Conservation (phyloP, 2,113 vertebrate genomes). For the Oncorhynchus tshawytscha region DNA sequence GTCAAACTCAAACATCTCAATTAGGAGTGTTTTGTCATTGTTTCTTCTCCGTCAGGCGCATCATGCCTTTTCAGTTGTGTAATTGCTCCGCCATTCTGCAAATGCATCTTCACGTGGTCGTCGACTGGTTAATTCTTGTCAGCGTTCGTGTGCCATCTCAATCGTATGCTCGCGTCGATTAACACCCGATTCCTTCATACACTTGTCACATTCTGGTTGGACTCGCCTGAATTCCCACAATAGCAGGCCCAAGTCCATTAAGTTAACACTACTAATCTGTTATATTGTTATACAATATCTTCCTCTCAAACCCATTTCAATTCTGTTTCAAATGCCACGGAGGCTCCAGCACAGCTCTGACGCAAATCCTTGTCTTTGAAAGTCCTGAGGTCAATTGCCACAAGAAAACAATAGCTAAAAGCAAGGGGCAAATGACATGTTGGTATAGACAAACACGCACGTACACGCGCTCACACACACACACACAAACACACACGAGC, state of each 20-base stretch:
- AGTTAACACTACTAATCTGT: background rate
- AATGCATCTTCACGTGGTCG: background rate
- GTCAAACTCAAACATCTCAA: background rate
- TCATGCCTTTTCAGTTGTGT: background rate
- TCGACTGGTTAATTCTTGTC: background rate
- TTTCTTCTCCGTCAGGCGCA: background rate
- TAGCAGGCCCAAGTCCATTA: background rate
- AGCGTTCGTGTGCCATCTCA: background rate
- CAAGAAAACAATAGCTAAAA: constrained; percentile 14
- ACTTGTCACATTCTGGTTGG: background rate
- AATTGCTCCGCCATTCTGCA: background rate
- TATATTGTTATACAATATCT: background rate
- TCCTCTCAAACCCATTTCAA: constrained; percentile 11
- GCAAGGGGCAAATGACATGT: constrained; percentile 36
- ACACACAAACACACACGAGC: background rate
- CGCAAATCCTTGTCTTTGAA: constrained; percentile 16
- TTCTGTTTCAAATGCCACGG: constrained; percentile 17
- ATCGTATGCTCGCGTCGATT: background rate
- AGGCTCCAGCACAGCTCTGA: constrained; percentile 20
- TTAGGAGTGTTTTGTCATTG: background rate
- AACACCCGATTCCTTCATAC: background rate
- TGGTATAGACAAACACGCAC: background rate
- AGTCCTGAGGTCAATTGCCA: constrained; percentile 32
- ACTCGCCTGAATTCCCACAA: background rate
- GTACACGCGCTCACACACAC: background rate